Percentiles rank a stretch among this genome's conserved stretches.
Conservation (phyloP, 2,888 invertebrate species). For the Hemaris fuciformis region DNA sequence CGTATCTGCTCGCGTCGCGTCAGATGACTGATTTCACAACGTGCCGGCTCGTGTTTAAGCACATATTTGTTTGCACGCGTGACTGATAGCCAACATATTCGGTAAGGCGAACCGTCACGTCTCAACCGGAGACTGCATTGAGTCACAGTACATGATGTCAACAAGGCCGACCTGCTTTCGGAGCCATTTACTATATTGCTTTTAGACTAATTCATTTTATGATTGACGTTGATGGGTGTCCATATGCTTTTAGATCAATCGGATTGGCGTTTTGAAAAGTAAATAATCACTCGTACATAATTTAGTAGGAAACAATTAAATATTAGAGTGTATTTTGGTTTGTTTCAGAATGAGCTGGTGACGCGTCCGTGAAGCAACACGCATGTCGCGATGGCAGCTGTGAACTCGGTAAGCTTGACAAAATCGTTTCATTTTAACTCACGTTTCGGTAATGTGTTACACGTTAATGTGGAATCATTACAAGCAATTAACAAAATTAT, state of each 20-base stretch:
- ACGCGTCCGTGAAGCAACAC: constrained; percentile 44
- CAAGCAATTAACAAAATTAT: constrained; percentile 21
- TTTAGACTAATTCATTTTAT: constrained; percentile 64
- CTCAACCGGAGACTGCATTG: constrained; percentile 62
- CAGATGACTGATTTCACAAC: constrained; percentile 46
- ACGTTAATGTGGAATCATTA: neutral
- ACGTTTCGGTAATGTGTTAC: neutral
- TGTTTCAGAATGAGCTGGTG: constrained; percentile 73
- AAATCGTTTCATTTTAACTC: neutral
- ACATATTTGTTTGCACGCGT: constrained; percentile 35
- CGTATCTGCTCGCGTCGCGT: constrained; percentile 47
- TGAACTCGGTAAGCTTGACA: constrained; percentile 82
- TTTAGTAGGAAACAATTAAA: constrained; percentile 26
- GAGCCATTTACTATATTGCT: constrained; percentile 65
- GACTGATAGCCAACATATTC: constrained; percentile 36
- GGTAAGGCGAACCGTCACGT: constrained; percentile 34
- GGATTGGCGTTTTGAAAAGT: constrained; percentile 15
- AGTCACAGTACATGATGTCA: constrained; percentile 67
- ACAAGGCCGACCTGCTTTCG: constrained; percentile 62
- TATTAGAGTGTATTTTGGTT: constrained; percentile 31
- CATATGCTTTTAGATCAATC: constrained; percentile 24
- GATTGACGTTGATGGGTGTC: constrained; percentile 45
- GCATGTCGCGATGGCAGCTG: constrained; percentile 83
- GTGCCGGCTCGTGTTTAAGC: constrained; percentile 46
- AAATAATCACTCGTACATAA: constrained; percentile 13